phyloP scores from a whole-genome alignment of 2,888 invertebrate species.

The Luffia ferchaultella region DNA sequence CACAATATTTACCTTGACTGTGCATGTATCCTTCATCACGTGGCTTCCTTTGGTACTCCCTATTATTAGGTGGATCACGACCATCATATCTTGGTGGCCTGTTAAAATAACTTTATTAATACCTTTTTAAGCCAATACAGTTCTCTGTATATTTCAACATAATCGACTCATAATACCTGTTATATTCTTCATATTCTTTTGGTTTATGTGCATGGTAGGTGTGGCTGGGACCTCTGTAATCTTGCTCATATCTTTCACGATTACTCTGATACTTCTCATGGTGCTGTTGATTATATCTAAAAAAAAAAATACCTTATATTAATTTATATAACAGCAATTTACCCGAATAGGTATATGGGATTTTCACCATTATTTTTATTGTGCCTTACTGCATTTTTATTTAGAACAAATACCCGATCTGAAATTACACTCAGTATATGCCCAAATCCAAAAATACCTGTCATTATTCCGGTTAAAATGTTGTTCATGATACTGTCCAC shows the following conservation, averaged over 20 bases:
- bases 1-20: constrained; percentile 30
- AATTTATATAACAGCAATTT: constrained; percentile 26
- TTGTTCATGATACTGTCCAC: constrained; percentile 19
- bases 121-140: no score
- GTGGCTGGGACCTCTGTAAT: constrained; percentile 1
- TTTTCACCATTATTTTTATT: neutral
- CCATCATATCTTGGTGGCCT: neutral
- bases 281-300: neutral
- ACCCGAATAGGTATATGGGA: neutral
- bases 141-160: no score
- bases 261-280: constrained; percentile 22
- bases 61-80: neutral
- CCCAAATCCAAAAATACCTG: no score
- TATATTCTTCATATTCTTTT: constrained; percentile 37
- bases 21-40: constrained; percentile 35
- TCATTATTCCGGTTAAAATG: neutral
- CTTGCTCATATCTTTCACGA: constrained; percentile 24
- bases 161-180: constrained; percentile 43
- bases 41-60: constrained; percentile 24
- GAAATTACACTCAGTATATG: no score
- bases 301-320: constrained; percentile 38
- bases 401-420: no score
- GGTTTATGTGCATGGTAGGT: constrained; percentile 13
- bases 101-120: no score
- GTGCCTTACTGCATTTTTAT: neutral